Percentiles rank a stretch among this genome's conserved stretches.
These are phyloP conservation scores for Chrysopa pallens DNA, from an alignment of 1,140 invertebrate species.

Conservation along the genomic window DNA sequence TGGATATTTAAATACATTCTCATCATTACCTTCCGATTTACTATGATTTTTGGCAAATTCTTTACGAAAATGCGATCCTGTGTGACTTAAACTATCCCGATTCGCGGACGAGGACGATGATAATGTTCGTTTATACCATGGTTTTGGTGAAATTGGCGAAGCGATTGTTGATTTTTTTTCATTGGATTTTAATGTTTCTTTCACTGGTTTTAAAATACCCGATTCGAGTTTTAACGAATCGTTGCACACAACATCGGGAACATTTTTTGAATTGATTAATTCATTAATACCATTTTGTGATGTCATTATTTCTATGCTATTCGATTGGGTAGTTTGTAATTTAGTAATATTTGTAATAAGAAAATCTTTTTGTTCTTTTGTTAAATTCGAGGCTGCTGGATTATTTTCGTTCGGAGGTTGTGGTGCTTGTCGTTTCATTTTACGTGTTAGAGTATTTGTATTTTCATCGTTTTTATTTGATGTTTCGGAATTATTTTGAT, in stretches of 20 bases:
- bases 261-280: conserved; percentile 7
- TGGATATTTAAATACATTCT: conserved; percentile 11
- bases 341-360: neutral
- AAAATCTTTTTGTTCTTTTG: neutral
- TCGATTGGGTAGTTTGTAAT: neutral
- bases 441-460: conserved; percentile 24
- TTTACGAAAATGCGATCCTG: conserved; percentile 6
- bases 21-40: conserved; percentile 14
- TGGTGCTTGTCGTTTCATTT: conserved; percentile 35
- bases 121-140: conserved; percentile 40
- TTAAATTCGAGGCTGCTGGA: neutral
- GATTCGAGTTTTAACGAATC: conserved; percentile 27
- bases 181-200: conserved; percentile 7
- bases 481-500: conserved; percentile 6
- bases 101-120: neutral
- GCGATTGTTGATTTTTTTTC: conserved; percentile 7
- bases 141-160: conserved; percentile 29
- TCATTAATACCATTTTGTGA: neutral
- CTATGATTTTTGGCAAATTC: conserved; percentile 7
- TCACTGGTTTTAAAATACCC: conserved; percentile 22
- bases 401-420: conserved; percentile 26
- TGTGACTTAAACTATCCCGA: conserved; percentile 8
- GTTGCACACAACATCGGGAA: conserved; percentile 19
- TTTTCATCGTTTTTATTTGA: conserved; percentile 5
- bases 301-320: neutral